phyloP scores from a whole-genome alignment of 1,140 invertebrate species.

The Paraescarpia echinospica region DNA sequence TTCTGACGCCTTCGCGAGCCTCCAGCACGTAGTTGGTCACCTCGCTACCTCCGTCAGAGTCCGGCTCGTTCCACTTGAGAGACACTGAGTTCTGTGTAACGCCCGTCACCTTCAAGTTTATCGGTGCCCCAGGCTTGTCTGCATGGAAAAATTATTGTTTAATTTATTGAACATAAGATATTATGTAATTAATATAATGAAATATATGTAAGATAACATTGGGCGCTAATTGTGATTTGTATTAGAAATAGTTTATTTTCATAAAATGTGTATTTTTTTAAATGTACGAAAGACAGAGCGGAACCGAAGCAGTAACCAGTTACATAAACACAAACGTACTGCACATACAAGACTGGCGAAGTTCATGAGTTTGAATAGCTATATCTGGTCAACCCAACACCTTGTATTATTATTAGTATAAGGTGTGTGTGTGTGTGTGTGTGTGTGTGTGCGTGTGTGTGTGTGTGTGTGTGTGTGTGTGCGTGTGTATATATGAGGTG shows the following conservation, averaged over 20 bases:
- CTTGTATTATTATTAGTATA: neutral
- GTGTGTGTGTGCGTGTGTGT: neutral
- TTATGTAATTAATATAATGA: neutral
- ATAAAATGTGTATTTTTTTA: no score
- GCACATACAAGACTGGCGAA: no score
- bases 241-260: no score
- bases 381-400: no score
- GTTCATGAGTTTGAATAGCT: no score
- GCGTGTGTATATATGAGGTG: neutral
- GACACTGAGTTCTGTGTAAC: slow-evolving; percentile 92
- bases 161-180: neutral
- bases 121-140: slow-evolving; percentile 78
- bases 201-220: no score
- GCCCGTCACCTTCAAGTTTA: slow-evolving; percentile 86
- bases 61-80: slow-evolving; percentile 87
- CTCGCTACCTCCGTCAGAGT: slow-evolving; percentile 88
- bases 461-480: neutral
- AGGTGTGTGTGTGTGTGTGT: neutral
- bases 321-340: neutral
- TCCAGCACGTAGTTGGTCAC: slow-evolving; percentile 72
- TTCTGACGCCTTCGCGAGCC: slow-evolving; percentile 56
- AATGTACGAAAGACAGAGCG: no score
- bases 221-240: no score
- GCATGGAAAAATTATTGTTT: neutral
- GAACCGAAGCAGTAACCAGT: no score